phyloP scores from a whole-genome alignment of 2,888 invertebrate species.

The Synergus japonicus region DNA sequence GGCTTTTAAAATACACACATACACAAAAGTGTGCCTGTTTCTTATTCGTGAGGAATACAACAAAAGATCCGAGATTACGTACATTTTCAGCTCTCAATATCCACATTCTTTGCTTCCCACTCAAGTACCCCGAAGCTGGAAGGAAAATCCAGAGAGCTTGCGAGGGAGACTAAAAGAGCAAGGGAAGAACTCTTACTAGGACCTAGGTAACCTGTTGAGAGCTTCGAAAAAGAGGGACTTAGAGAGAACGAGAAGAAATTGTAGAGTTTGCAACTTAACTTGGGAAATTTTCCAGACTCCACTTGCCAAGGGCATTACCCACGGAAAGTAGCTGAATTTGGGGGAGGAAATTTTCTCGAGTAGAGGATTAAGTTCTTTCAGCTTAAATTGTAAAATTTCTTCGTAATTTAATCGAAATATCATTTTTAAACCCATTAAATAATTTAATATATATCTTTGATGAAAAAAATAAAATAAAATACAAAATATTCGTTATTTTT shows the following conservation, averaged over 20 bases:
- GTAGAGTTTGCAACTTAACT: conserved; percentile 63
- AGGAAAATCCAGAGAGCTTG: conserved; percentile 36
- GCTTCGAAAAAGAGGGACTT: conserved; percentile 48
- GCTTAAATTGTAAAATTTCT: background rate
- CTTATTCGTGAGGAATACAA: background rate
- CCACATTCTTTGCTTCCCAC: conserved; percentile 28
- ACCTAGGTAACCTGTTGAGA: conserved; percentile 69
- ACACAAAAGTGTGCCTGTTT: background rate
- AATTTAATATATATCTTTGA: background rate
- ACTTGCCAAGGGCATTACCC: conserved; percentile 58
- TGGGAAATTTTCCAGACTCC: conserved; percentile 67
- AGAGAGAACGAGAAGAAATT: conserved; percentile 52
- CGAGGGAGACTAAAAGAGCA: conserved; percentile 32
- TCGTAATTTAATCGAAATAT: background rate
- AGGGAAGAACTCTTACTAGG: conserved; percentile 25
- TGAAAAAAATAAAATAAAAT: background rate
- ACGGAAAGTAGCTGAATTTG: conserved; percentile 61
- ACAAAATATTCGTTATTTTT: background rate
- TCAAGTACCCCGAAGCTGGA: conserved; percentile 31
- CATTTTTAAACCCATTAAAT: no score
- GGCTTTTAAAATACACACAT: no score
- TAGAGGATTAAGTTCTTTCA: conserved; percentile 58
- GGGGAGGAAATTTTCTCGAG: conserved; percentile 56
- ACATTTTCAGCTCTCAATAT: conserved; percentile 10
- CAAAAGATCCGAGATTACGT: conserved; percentile 15